Evolutionary conservation across 2,113 vertebrate genomes (phyloP).

Genomic region (Orcinus orca): DNA sequence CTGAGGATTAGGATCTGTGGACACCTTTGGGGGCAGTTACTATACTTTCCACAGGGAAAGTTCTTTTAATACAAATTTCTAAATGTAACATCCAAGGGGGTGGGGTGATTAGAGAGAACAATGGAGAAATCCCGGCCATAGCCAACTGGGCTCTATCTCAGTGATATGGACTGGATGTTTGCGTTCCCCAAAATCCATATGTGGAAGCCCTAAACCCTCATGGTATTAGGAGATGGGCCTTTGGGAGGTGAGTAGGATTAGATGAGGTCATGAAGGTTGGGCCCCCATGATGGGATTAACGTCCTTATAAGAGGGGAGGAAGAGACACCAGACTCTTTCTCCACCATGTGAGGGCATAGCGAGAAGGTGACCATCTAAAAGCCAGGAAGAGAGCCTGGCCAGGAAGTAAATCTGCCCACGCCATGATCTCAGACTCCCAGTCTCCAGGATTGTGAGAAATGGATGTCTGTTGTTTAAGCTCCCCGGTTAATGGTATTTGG

Average conservation of each 20-base stretch:
- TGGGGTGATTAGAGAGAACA: rapidly evolving
- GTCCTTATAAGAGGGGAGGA: too few relatives aligned
- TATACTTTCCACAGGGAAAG: background rate
- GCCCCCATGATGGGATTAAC: too few relatives aligned
- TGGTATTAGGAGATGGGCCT: rapidly evolving
- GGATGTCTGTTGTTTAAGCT: too few relatives aligned
- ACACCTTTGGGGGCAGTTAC: too few relatives aligned
- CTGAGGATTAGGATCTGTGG: background rate
- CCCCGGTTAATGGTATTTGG: too few relatives aligned
- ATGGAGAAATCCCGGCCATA: rapidly evolving
- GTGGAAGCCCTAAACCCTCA: too few relatives aligned
- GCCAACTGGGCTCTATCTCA: too few relatives aligned
- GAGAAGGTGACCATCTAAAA: rapidly evolving
- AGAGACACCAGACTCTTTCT: background rate
- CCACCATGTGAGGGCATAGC: background rate
- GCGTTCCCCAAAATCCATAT: background rate
- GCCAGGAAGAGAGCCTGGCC: background rate
- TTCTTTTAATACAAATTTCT: background rate
- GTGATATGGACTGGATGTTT: too few relatives aligned
- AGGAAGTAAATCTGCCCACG: too few relatives aligned
- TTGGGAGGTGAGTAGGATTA: background rate
- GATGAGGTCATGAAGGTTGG: too few relatives aligned
- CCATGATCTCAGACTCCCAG: too few relatives aligned
- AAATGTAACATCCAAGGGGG: too few relatives aligned
- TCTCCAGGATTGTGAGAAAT: background rate